Conservation (phyloP, 2,888 invertebrate genomes). For the Masnerella sp. region DNA sequence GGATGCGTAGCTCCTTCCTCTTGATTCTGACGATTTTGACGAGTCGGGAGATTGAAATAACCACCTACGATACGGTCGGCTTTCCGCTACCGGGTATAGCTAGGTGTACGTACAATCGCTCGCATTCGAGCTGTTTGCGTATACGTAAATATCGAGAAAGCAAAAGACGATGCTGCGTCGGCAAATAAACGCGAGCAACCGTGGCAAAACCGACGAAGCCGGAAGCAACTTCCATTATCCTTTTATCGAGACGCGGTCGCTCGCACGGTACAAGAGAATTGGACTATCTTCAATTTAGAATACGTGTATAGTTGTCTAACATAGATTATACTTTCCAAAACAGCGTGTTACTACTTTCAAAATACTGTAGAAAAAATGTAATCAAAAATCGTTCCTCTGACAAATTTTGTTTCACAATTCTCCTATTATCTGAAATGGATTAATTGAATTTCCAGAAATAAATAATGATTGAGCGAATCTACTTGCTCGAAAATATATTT, state of each 20-base stretch:
- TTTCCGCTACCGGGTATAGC: slow-evolving; percentile 57
- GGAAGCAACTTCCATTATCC: slow-evolving; percentile 59
- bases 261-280: slow-evolving; percentile 51
- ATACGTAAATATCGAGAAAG: slow-evolving; percentile 52
- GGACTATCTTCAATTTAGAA: slow-evolving; percentile 28
- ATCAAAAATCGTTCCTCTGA: no score
- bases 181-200: slow-evolving; percentile 62
- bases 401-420: no score
- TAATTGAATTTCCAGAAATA: no score
- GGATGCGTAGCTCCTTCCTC: slow-evolving; percentile 50
- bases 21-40: slow-evolving; percentile 43
- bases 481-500: no score
- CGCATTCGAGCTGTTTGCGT: slow-evolving; percentile 23
- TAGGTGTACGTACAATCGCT: slow-evolving; percentile 7
- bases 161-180: slow-evolving; percentile 54
- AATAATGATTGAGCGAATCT: no score
- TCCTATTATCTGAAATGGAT: no score
- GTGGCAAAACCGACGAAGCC: slow-evolving; percentile 58
- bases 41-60: slow-evolving; percentile 60
- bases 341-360: not conserved
- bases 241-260: slow-evolving; percentile 59
- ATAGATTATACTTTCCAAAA: slow-evolving; percentile 17
- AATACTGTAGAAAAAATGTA: no score
- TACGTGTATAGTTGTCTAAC: slow-evolving; percentile 16
- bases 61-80: slow-evolving; percentile 51